phyloP scores from a whole-genome alignment of 2,113 vertebrate species.

The Calonectris borealis region DNA sequence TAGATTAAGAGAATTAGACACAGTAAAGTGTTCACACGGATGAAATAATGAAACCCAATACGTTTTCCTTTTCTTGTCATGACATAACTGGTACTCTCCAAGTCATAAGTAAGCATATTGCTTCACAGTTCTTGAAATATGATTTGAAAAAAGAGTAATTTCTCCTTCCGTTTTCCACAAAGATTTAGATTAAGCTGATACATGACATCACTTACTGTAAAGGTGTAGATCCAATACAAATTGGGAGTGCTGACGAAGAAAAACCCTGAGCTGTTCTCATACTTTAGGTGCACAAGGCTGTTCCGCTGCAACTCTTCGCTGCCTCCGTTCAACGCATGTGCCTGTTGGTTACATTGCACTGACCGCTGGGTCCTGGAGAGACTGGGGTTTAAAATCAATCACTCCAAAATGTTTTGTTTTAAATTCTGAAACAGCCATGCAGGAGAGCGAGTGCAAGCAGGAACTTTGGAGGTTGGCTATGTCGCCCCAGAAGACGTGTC shows the following conservation, averaged over 20 bases:
- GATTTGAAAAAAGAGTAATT: not conserved
- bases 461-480: not conserved
- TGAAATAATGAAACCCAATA: not conserved
- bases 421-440: not conserved
- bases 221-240: not conserved
- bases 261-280: not conserved
- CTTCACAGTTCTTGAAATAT: not conserved
- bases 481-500: not conserved
- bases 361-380: not conserved
- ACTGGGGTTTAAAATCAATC: not conserved
- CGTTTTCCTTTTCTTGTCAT: not conserved
- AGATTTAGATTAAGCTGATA: not conserved
- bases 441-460: fast-evolving
- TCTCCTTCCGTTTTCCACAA: not conserved
- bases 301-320: not conserved
- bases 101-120: not conserved
- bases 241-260: not conserved
- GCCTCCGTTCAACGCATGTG: not conserved
- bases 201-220: not conserved
- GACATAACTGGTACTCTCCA: not conserved
- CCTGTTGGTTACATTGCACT: not conserved
- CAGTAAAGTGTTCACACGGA: not conserved
- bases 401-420: not conserved
- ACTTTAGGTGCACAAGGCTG: not conserved
- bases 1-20: constrained; percentile 15